phyloP scores from a whole-genome alignment of 2,113 vertebrate species.

The Dasyurus viverrinus region DNA sequence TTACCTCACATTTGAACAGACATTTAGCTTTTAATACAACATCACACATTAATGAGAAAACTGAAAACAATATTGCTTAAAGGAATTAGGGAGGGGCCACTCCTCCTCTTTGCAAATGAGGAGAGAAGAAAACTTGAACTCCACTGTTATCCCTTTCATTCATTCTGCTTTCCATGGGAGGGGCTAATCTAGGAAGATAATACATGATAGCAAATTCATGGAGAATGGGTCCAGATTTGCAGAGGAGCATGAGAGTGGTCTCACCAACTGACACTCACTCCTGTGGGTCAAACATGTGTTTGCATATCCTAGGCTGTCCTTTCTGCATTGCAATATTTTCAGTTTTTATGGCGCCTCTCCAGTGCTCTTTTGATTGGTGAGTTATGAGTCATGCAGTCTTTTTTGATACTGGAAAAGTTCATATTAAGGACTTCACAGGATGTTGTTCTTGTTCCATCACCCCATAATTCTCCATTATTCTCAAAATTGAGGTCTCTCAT shows the following conservation, averaged over 20 bases:
- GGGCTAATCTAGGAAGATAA: neutral
- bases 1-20: neutral
- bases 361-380: neutral
- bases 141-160: neutral
- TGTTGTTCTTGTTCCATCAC: neutral
- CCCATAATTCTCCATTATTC: neutral
- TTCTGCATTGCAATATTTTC: neutral
- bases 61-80: neutral
- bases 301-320: neutral
- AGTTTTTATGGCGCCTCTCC: neutral
- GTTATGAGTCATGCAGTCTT: neutral
- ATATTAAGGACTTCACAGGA: neutral
- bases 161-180: neutral
- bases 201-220: neutral
- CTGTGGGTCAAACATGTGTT: neutral
- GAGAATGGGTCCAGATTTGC: neutral
- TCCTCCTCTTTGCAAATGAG: neutral
- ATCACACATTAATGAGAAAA: neutral
- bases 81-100: neutral
- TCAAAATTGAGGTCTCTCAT: neutral
- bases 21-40: neutral
- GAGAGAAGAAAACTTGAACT: neutral
- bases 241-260: neutral
- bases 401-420: neutral
- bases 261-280: neutral